Evolutionary conservation across 2,888 invertebrate genomes (phyloP), one percentile per base, ranked within the genome.

Genomic region (Zygaena filipendulae): DNA sequence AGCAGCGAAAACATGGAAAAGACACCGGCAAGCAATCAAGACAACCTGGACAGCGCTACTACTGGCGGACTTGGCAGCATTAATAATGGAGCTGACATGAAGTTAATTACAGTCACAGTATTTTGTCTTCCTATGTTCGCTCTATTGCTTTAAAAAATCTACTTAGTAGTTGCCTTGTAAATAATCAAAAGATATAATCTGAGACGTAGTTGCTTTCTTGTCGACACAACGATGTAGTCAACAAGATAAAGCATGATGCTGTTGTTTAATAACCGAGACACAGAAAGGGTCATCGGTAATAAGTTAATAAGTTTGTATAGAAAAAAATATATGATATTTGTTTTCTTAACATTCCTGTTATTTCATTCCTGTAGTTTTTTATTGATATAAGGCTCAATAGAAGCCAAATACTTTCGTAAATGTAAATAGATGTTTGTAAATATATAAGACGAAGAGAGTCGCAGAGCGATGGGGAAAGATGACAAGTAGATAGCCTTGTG

Each of bases 391-490:
- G 16, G 16, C 16, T 6, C 16, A 62, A 66, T 59, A 60, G 46
- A 50, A 62, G 59, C 59, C 66, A 66, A 63, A 66, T 51, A 49
- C 66, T 62, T 63, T 55, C 63, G 61, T 59, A 57, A 57, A 54
- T 77, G 77, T 77, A 75, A 61, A 77, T 77, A 79, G 47, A 54
- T n/a, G 56, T 59, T 57, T 79, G 79, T 79, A 79, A 57, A 79
- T 79, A 77, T 63, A 66, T 58, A 62, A 57, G 52, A 51, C 52
- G 57, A 59, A 47, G 49, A 43, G 52, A 49, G 72, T 69, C 71
- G 77, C 75, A 61, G 66, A 75, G 75, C 77, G 75, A 61, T 67
- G 43, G 7, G n/a, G n/a, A n/a, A n/a, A n/a, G n/a, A n/a, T n/a
- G n/a, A n/a, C n/a, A n/a, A n/a, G n/a, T n/a, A n/a, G n/a, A n/a